These are phyloP conservation scores for Sycophila sp. DNA, from an alignment of 1,140 invertebrate species.

Conservation along the genomic window DNA sequence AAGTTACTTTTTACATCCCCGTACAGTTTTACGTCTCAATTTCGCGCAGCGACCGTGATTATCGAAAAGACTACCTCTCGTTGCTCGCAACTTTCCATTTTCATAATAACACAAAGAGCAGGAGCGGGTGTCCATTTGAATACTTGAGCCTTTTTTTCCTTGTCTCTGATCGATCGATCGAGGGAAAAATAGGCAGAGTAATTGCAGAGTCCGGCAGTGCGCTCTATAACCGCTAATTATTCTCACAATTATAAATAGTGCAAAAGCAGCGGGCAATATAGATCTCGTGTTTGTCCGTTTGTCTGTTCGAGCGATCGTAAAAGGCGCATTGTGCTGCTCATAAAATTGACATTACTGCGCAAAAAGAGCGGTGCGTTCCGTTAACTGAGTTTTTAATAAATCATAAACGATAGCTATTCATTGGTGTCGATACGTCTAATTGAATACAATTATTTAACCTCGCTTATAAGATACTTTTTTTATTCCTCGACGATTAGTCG, in stretches of 20 bases:
- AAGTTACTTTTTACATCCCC: neutral
- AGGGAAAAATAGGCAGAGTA: neutral
- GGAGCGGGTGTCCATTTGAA: neutral
- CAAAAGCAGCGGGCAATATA: no score
- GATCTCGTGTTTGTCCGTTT: no score
- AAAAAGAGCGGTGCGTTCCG: neutral
- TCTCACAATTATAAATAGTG: conserved; percentile 15
- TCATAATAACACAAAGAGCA: neutral
- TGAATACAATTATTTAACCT: no score
- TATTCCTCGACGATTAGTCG: no score
- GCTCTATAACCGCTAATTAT: no score
- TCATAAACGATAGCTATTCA: neutral
- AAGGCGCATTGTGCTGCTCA: neutral
- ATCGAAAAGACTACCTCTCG: no score
- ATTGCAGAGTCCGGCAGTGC: neutral
- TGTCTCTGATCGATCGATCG: neutral
- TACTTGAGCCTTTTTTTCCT: neutral
- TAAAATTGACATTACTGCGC: conserved; percentile 7
- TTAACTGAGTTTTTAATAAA: neutral
- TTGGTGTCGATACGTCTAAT: no score
- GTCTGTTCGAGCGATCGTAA: neutral
- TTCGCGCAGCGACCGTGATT: no score
- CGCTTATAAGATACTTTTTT: no score
- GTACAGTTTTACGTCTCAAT: neutral
- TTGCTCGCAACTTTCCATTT: neutral